phyloP scores from a whole-genome alignment of 2,113 vertebrate genomes.

The Tychaedon coryphoeus region DNA sequence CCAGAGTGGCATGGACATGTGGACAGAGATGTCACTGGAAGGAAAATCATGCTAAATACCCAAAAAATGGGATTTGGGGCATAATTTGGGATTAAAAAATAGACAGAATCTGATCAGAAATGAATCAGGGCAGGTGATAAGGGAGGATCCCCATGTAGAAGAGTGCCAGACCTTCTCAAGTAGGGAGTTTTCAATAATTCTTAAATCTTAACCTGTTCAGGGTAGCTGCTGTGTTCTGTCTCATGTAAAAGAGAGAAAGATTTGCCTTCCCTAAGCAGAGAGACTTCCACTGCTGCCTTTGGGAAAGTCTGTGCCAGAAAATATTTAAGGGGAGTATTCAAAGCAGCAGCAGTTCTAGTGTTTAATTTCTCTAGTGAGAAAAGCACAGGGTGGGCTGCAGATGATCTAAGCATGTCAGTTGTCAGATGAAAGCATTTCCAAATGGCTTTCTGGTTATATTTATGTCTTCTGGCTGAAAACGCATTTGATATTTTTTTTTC shows the following conservation, averaged over 20 bases:
- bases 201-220: neutral
- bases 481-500: constrained; percentile 65
- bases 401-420: constrained; percentile 69
- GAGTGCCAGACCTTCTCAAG: neutral
- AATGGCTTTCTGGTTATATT: constrained; percentile 69
- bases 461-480: constrained; percentile 65
- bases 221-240: neutral
- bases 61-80: neutral
- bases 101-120: neutral
- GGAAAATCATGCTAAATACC: neutral
- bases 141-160: neutral
- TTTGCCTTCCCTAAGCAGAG: neutral
- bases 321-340: constrained; percentile 58
- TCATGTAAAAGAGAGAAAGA: neutral
- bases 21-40: neutral
- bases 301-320: constrained; percentile 46
- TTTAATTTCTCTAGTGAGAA: constrained; percentile 70
- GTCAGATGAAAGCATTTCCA: constrained; percentile 70
- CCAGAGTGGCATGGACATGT: neutral
- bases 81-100: neutral
- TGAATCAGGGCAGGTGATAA: neutral
- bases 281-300: neutral
- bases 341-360: constrained; percentile 59
- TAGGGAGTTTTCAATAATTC: neutral
- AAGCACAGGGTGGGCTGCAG: constrained; percentile 63